Evolutionary conservation across 2,888 invertebrate genomes (phyloP).

Genomic region (Zaprionus bogoriensis): DNA sequence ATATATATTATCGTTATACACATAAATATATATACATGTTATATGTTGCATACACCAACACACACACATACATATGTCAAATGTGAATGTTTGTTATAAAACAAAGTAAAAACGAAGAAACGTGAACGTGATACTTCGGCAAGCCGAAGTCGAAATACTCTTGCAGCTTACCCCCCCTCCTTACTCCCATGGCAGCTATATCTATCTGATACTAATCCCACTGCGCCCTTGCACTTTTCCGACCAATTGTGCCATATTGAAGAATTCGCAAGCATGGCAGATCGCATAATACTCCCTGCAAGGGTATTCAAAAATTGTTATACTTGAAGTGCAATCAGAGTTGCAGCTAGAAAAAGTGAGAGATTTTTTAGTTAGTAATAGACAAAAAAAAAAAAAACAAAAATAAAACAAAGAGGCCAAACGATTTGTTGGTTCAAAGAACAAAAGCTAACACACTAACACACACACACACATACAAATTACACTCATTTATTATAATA

Average conservation of each 20-base stretch:
- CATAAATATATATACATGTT: conserved; percentile 27
- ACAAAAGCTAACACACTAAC: conserved; percentile 55
- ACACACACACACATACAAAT: conserved; percentile 42
- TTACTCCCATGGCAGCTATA: conserved; percentile 23
- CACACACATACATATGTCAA: conserved; percentile 36
- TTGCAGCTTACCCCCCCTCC: too few relatives aligned
- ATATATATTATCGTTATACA: conserved; percentile 46
- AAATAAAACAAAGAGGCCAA: conserved; percentile 47
- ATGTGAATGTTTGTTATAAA: conserved; percentile 61
- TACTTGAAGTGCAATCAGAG: not conserved
- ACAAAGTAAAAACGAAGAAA: conserved; percentile 50
- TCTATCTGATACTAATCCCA: not conserved
- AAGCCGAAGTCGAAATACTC: conserved; percentile 27
- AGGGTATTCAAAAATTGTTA: conserved; percentile 32
- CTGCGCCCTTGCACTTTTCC: not conserved
- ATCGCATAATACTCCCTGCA: conserved; percentile 7
- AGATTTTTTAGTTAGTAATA: conserved; percentile 42
- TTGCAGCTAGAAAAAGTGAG: conserved; percentile 37
- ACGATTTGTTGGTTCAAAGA: conserved; percentile 70
- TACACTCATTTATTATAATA: conserved; percentile 38
- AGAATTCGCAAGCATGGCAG: not conserved
- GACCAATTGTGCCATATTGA: not conserved
- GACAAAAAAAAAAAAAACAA: not conserved
- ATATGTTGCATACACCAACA: conserved; percentile 31
- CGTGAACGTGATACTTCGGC: conserved; percentile 18